A percentile compares a stretch with the other conserved stretches of the same genome.
Evolutionary conservation across 2,888 invertebrate species (phyloP).

Genomic region (Proisotoma minuta): DNA sequence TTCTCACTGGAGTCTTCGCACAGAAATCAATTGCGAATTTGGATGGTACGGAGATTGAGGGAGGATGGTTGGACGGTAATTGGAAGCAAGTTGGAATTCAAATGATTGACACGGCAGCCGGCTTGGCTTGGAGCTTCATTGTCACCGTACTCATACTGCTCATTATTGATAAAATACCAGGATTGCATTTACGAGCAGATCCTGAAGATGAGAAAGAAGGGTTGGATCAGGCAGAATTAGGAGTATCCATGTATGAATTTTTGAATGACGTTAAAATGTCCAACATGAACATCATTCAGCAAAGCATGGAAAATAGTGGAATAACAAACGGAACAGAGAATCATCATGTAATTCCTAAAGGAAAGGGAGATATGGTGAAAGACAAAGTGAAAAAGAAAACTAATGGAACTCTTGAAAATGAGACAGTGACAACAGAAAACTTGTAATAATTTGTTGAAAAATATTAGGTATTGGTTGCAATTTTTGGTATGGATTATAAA

Average conservation of each 20-base stretch:
- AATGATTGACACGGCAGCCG: constrained; percentile 30
- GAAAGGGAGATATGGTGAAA: not conserved
- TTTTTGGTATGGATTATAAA: too few species aligned
- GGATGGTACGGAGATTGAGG: constrained; percentile 38
- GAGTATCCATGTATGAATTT: not conserved
- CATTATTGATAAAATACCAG: constrained; percentile 42
- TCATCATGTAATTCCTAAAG: too few species aligned
- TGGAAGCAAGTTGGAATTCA: constrained; percentile 41
- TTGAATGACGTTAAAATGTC: too few species aligned
- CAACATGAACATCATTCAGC: too few species aligned
- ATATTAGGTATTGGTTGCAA: too few species aligned
- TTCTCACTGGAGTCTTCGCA: constrained; percentile 32
- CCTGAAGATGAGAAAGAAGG: constrained; percentile 37
- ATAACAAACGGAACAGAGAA: too few species aligned
- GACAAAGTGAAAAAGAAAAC: not conserved
- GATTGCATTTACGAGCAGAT: constrained; percentile 36
- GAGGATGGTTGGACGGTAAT: constrained; percentile 43
- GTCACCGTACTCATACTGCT: constrained; percentile 38
- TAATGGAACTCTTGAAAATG: not conserved
- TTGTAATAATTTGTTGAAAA: not conserved
- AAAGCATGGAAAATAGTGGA: too few species aligned
- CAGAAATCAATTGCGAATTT: constrained; percentile 40
- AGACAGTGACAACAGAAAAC: not conserved
- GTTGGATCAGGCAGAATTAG: constrained; percentile 12
- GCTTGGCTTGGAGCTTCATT: constrained; percentile 35